phyloP scores from a whole-genome alignment of 2,113 vertebrate genomes.

The Promerops cafer region DNA sequence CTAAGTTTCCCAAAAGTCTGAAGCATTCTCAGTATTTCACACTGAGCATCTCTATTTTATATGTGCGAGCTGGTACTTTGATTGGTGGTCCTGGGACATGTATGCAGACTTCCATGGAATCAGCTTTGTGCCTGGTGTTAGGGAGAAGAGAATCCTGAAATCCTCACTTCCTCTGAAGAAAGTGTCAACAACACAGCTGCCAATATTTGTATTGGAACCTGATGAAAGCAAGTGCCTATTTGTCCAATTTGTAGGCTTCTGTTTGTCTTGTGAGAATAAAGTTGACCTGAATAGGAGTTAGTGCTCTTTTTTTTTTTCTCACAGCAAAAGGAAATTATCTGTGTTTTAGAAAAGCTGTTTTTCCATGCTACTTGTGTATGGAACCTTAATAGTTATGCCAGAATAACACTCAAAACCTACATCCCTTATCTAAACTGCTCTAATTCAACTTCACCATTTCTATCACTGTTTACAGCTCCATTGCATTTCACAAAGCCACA shows the following conservation, averaged over 20 bases:
- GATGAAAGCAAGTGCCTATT: neutral
- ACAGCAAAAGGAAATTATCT: neutral
- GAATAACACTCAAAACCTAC: neutral
- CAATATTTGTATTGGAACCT: neutral
- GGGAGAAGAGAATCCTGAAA: neutral
- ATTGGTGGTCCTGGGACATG: accelerated
- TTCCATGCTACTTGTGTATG: neutral
- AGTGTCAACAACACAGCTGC: neutral
- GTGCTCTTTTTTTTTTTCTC: neutral
- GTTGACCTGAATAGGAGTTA: neutral
- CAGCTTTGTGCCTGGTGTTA: neutral
- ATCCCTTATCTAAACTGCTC: neutral
- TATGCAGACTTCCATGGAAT: neutral
- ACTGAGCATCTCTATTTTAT: neutral
- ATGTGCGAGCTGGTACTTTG: neutral
- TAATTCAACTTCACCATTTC: neutral
- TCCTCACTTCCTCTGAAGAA: neutral
- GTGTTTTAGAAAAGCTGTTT: neutral
- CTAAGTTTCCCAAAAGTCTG: neutral
- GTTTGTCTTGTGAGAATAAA: neutral
- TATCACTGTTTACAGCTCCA: neutral
- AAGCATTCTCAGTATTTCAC: neutral
- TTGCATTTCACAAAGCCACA: neutral
- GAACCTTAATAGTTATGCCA: neutral
- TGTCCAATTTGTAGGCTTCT: neutral